Conservation (phyloP, 2,113 vertebrate genomes). For the Rhynchomys soricoides region DNA sequence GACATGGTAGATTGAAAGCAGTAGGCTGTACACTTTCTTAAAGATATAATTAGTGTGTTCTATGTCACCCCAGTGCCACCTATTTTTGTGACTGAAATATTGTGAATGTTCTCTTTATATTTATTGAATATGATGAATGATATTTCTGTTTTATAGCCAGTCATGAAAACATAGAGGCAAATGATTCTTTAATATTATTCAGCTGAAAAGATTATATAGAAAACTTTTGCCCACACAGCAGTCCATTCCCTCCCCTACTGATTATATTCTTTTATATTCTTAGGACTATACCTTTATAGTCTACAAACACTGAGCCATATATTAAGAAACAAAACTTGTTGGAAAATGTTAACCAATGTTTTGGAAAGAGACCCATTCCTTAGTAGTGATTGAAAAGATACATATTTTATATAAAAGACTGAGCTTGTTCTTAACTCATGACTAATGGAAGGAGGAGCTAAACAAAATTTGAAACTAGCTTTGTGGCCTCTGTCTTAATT, state of each 20-base stretch:
- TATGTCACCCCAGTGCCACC: slow-evolving; percentile 1
- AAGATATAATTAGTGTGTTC: slow-evolving; percentile 38
- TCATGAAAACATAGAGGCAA: slow-evolving; percentile 47
- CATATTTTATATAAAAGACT: slow-evolving; percentile 1
- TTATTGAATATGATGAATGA: slow-evolving; percentile 56
- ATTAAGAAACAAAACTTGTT: slow-evolving; percentile 55
- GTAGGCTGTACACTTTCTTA: slow-evolving; percentile 9
- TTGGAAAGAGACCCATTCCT: slow-evolving; percentile 56
- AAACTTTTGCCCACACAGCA: slow-evolving; percentile 53
- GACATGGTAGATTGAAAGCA: background rate
- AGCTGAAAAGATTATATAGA: slow-evolving; percentile 31
- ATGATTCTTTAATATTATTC: slow-evolving; percentile 19
- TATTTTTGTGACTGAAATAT: slow-evolving; percentile 16
- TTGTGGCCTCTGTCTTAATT: background rate
- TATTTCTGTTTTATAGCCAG: slow-evolving; percentile 50
- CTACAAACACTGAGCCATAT: slow-evolving; percentile 20
- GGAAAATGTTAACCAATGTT: slow-evolving; percentile 57
- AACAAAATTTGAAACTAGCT: slow-evolving; percentile 2
- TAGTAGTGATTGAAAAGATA: slow-evolving; percentile 50
- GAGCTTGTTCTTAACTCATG: background rate
- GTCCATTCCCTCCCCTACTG: background rate
- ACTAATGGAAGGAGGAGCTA: background rate
- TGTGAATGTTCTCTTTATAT: slow-evolving; percentile 1
- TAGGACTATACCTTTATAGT: slow-evolving; percentile 30
- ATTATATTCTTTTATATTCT: slow-evolving; percentile 65